Percentiles rank a stretch among this genome's conserved stretches.
These are phyloP conservation scores for Ceyx erithaca DNA, from an alignment of 2,797 vertebrate species.

Conservation along the genomic window DNA sequence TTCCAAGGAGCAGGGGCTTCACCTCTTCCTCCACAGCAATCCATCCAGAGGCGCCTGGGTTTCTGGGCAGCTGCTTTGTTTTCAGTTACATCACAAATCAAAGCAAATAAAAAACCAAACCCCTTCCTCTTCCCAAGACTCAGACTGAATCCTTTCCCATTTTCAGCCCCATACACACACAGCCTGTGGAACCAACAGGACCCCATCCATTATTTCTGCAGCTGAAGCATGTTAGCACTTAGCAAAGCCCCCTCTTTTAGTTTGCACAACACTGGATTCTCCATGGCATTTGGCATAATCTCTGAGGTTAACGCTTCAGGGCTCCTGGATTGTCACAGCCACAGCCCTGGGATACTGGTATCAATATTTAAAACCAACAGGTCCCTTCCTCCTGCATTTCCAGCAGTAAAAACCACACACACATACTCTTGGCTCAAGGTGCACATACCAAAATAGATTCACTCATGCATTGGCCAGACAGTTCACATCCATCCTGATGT, in stretches of 20 bases:
- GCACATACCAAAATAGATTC: neutral
- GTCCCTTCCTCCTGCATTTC: neutral
- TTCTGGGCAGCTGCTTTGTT: conserved; percentile 31
- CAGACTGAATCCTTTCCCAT: neutral
- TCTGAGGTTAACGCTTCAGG: neutral
- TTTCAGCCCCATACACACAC: neutral
- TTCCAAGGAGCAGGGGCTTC: conserved; percentile 4
- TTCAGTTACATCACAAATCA: conserved; percentile 52
- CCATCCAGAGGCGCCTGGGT: neutral
- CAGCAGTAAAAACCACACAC: neutral
- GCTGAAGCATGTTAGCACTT: neutral
- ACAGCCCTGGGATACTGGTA: neutral
- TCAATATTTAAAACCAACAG: conserved; percentile 14
- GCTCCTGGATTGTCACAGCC: neutral
- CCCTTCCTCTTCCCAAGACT: neutral
- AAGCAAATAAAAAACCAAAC: neutral
- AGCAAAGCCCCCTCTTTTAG: neutral
- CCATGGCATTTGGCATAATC: neutral
- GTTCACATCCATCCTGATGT: neutral
- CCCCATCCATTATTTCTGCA: neutral
- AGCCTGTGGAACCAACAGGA: neutral
- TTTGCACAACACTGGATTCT: neutral
- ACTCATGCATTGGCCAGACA: neutral
- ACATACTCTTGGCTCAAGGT: neutral
- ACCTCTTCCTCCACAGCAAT: conserved; percentile 17